Evolutionary conservation across 2,797 vertebrate species (phyloP).

Genomic region (Molossus alvarezi): DNA sequence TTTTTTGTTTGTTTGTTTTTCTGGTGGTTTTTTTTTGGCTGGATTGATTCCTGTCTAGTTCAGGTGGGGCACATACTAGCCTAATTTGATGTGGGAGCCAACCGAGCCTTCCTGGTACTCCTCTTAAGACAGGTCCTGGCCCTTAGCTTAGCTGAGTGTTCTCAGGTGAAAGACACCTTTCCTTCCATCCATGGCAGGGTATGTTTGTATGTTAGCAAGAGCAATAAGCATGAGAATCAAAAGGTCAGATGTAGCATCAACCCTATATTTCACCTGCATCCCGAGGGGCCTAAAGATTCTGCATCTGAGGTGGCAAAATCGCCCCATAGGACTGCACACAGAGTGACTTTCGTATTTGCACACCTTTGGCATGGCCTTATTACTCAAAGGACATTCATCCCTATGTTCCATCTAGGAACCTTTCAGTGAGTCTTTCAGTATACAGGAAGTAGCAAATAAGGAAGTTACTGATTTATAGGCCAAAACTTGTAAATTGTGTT

Average conservation of each 20-base stretch:
- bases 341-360: not conserved
- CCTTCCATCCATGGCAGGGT: not conserved
- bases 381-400: not conserved
- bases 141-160: not conserved
- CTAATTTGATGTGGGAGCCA: constrained; percentile 42
- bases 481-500: not conserved
- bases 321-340: not conserved
- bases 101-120: not conserved
- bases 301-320: not conserved
- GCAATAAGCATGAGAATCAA: constrained; percentile 22
- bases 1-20: not conserved
- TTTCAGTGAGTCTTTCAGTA: constrained; percentile 52
- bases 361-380: not conserved
- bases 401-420: constrained; percentile 1
- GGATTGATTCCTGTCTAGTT: not conserved
- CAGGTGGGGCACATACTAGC: not conserved
- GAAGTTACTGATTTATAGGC: constrained; percentile 10
- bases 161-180: not conserved
- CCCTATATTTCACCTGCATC: not conserved
- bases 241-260: not conserved
- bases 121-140: not conserved
- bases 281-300: not conserved
- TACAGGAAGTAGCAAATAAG: constrained; percentile 46
- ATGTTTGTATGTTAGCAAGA: not conserved
- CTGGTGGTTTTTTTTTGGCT: not conserved